phyloP scores from a whole-genome alignment of 2,888 invertebrate genomes.

The Cryptus armator region DNA sequence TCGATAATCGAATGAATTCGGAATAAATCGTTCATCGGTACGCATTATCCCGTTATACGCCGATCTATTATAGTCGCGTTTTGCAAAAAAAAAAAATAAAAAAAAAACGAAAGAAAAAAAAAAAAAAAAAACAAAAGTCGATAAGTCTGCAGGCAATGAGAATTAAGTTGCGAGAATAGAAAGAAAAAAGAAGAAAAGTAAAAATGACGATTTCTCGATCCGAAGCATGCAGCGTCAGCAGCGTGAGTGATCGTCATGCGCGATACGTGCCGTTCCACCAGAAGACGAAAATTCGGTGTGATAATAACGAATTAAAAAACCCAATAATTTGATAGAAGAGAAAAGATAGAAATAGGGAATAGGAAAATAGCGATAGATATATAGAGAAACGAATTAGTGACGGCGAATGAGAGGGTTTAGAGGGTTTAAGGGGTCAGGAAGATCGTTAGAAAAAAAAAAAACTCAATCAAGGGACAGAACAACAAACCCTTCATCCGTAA shows the following conservation, averaged over 20 bases:
- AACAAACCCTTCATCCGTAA: constrained; percentile 52
- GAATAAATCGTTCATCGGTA: not conserved
- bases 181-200: not conserved
- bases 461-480: constrained; percentile 44
- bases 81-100: constrained; percentile 31
- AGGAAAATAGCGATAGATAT: constrained; percentile 32
- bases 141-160: constrained; percentile 15
- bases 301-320: constrained; percentile 21
- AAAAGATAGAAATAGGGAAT: constrained; percentile 3
- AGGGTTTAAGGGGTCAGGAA: not conserved
- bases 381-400: constrained; percentile 20
- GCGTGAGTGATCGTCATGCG: constrained; percentile 59
- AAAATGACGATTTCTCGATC: constrained; percentile 13
- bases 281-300: constrained; percentile 40
- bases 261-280: constrained; percentile 58
- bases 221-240: constrained; percentile 50
- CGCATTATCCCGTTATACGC: not conserved
- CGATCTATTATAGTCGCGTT: constrained; percentile 7
- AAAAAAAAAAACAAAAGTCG: not conserved
- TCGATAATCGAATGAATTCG: not conserved
- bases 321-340: not conserved
- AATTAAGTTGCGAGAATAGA: constrained; percentile 7
- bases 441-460: constrained; percentile 32
- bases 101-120: not conserved
- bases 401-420: not conserved